Evolutionary conservation across 2,113 vertebrate genomes (phyloP), one percentile per base, ranked within the genome.

Genomic region (Suncus etruscus): DNA sequence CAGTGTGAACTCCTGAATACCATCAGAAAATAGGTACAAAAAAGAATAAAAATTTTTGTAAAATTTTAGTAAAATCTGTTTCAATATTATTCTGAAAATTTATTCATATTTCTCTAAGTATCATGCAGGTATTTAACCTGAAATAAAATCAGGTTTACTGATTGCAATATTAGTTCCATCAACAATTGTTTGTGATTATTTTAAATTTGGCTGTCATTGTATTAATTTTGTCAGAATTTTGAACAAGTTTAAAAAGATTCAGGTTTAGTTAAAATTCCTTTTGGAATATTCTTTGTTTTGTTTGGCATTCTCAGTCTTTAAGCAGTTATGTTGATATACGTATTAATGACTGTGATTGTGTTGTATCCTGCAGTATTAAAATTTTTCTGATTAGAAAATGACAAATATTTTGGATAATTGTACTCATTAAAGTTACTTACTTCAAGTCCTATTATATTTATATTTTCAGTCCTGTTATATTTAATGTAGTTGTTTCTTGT

Each of bases 121-220:
- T 1, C 14, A 88, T 70, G 18, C 75, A 89, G 76, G 45, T 61
- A 63, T 4, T 77, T 27, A 87, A 61, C 11, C 83, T 12, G 20
- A 93, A 91, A 76, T 76, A 79, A 80, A 94, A 58, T 50, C 10
- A 90, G 16, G 50, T 83, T 94, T 91, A 66, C 65, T 84, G 50
- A 89, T 92, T 93, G 63, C 80, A 83, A 16, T 68, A 58, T 48
- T 83, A 83, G 63, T 22, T 65, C 2, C 87, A 3, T 63, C 1
- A 77, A 10, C 69, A 1, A 50, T 86, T 75, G 3, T 76, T 18
- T 76, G 31, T 86, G 39, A n/a, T 92, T 69, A 78, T 72, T 92
- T 90, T 92, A 87, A 76, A 2, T 88, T 89, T 94, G 78, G 85
- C 86, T 22, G 15, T 66, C 31, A 86, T 87, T 83, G 29, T 94